These are phyloP conservation scores for Lacerta viridis DNA, from an alignment of 2,797 vertebrate genomes.

Conservation along the genomic window DNA sequence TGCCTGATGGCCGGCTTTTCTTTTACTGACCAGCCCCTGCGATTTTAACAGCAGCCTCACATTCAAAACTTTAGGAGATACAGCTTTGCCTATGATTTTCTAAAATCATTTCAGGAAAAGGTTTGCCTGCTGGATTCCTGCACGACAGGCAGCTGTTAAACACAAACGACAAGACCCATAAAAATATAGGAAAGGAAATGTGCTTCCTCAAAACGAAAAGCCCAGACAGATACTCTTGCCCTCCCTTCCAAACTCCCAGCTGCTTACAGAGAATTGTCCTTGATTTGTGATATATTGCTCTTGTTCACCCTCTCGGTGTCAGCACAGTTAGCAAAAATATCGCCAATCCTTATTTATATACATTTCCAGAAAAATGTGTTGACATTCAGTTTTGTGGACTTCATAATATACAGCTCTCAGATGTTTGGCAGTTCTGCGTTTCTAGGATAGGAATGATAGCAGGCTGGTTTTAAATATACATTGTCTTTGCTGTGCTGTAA, in stretches of 20 bases:
- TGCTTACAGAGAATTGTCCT: neutral
- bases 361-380: neutral
- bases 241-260: neutral
- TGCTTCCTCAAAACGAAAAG: neutral
- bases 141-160: neutral
- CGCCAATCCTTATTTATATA: neutral
- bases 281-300: neutral
- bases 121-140: neutral
- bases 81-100: neutral
- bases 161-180: neutral
- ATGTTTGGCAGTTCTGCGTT: conserved; percentile 41
- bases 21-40: neutral
- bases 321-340: neutral
- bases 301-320: conserved; percentile 1
- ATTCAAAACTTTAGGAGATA: neutral
- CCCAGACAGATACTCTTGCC: neutral
- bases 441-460: conserved; percentile 42
- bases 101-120: neutral
- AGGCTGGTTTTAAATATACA: conserved; percentile 43
- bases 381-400: neutral
- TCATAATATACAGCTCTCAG: conserved; percentile 25
- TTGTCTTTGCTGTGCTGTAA: conserved; percentile 29
- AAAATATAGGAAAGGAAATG: neutral
- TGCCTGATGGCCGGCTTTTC: no score
- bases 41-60: neutral